Evolutionary conservation across 2,888 invertebrate species (phyloP), one percentile per base, ranked within the genome.

Genomic region (Pristionchus fissidentatus): DNA sequence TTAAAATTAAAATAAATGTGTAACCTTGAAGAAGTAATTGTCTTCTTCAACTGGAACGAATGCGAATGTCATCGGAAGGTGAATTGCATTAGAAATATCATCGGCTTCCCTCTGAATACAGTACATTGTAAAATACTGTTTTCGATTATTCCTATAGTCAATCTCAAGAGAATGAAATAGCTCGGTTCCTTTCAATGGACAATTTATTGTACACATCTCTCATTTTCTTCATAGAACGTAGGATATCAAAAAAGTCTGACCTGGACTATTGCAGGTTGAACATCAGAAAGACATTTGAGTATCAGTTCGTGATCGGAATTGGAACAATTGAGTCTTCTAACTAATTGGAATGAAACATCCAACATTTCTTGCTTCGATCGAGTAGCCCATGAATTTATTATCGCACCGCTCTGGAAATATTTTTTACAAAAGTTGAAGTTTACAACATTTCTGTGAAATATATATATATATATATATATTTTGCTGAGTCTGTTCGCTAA

Each of bases 31-130:
- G 93, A 97, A 97, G 46, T 88, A 86, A n/a, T 95, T 95, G 22
- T 97, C 97, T 92, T 97, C 97, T 60, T 97, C 95, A 79, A 97
- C 95, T 0, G 97, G 97, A 19, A 97, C 96, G 93, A 97, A 97
- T 4, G 97, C 96, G 93, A 97, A 97, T 93, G 94, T 93, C 85
- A 93, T 92, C 3, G 94, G 90, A 3, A 90, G 91, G 2, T 93
- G 93, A 35, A 90, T 88, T 29, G 89, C 89, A 26, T 84, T 89
- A 8, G 90, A 87, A 22, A 93, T 90, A 55, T 89, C 88, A 80
- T 92, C 90, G 0, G 89, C 87, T 81, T 90, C 90, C 32, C 78
- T 41, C 78, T 78, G 0, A 52, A 77, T 41, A n/a, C n/a, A n/a
- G n/a, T n/a, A n/a, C n/a, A n/a, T n/a, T n/a, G n/a, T n/a, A n/a